Conservation (phyloP, 2,797 vertebrate species). For the Hydrocynus forskahlii region DNA sequence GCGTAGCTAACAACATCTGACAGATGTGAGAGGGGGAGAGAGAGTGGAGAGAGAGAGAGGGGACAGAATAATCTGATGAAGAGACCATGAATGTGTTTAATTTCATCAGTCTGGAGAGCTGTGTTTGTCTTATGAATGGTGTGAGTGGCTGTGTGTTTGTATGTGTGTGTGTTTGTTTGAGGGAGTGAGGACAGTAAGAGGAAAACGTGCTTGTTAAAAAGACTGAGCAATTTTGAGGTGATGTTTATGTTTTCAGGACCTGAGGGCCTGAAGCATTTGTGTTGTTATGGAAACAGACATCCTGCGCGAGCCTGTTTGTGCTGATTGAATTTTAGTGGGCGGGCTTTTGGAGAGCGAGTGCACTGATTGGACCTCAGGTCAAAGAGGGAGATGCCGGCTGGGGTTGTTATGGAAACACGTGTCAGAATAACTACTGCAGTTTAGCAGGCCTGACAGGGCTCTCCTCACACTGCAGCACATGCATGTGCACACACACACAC, state of each 20-base stretch:
- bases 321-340: conserved; percentile 24
- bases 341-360: not conserved
- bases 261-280: conserved; percentile 30
- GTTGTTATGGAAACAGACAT: conserved; percentile 51
- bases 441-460: conserved; percentile 22
- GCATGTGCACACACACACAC: conserved; percentile 20
- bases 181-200: not conserved
- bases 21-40: conserved; percentile 30
- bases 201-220: conserved; percentile 3
- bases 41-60: not conserved
- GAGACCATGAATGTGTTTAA: not conserved
- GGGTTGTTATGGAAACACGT: conserved; percentile 47
- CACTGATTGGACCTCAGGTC: conserved; percentile 14
- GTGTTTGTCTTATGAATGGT: conserved; percentile 8
- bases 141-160: conserved; percentile 2
- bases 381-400: conserved; percentile 14
- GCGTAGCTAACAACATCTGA: conserved; percentile 37
- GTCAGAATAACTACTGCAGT: conserved; percentile 34
- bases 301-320: conserved; percentile 31
- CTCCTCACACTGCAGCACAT: not conserved
- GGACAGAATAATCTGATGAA: not conserved
- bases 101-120: not conserved
- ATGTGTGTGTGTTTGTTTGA: conserved; percentile 12
- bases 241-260: conserved; percentile 36
- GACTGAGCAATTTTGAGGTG: conserved; percentile 8